Percentiles rank a stretch among this genome's conserved stretches.
phyloP scores from a whole-genome alignment of 2,113 vertebrate genomes.

The Pristiophorus japonicus region DNA sequence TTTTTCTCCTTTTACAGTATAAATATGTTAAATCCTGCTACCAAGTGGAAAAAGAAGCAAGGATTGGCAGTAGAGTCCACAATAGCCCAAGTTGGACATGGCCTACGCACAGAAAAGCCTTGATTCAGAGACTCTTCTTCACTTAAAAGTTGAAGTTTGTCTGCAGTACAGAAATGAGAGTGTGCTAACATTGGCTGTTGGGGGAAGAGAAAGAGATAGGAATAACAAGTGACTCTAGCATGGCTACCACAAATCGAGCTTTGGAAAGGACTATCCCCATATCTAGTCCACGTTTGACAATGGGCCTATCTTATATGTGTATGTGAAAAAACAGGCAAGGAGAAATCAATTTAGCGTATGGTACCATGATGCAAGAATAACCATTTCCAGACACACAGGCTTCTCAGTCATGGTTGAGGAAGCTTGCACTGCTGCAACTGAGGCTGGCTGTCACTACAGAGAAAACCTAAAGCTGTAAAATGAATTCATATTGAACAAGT shows the following conservation, averaged over 20 bases:
- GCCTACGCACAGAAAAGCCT: neutral
- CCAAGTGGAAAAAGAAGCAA: neutral
- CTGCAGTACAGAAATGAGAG: neutral
- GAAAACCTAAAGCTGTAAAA: neutral
- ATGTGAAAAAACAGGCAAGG: neutral
- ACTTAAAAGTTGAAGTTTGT: neutral
- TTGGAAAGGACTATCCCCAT: neutral
- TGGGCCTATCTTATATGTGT: neutral
- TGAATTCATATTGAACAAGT: neutral
- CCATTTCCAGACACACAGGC: neutral
- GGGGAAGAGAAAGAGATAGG: neutral
- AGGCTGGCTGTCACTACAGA: neutral
- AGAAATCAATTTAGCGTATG: neutral
- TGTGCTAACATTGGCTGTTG: neutral
- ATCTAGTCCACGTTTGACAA: too few relatives aligned
- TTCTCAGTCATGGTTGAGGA: neutral
- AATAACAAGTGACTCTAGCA: neutral
- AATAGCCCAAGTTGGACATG: neutral
- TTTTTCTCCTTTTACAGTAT: neutral
- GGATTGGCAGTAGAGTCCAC: too few relatives aligned
- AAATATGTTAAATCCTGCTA: neutral
- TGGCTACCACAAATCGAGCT: neutral
- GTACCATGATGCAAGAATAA: neutral
- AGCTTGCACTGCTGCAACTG: too few relatives aligned
- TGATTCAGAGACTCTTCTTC: neutral